Percentiles rank a stretch among this genome's conserved stretches.
Evolutionary conservation across 1,140 invertebrate genomes (phyloP).

Genomic region (Atta texana): DNA sequence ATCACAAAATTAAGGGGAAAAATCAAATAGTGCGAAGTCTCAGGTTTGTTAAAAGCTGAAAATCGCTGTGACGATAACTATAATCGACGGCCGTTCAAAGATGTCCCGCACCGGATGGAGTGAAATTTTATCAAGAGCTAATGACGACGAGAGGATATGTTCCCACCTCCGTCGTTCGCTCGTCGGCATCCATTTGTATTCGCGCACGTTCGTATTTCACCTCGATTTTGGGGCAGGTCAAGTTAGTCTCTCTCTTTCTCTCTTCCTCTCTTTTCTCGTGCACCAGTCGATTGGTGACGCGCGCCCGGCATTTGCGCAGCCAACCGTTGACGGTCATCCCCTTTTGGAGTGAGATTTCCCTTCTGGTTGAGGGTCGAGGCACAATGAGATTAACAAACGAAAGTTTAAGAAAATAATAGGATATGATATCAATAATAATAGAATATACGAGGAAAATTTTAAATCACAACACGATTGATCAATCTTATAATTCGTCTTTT

Average conservation of each 20-base stretch:
- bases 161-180: slow-evolving; percentile 35
- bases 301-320: slow-evolving; percentile 41
- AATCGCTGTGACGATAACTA: slow-evolving; percentile 15
- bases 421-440: slow-evolving; percentile 12
- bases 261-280: slow-evolving; percentile 15
- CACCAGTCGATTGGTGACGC: slow-evolving; percentile 36
- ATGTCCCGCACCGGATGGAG: slow-evolving; percentile 42
- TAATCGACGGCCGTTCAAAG: neutral
- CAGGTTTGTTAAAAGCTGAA: neutral
- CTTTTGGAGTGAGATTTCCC: slow-evolving; percentile 21
- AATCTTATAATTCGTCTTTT: neutral
- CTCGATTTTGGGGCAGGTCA: slow-evolving; percentile 64
- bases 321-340: slow-evolving; percentile 50
- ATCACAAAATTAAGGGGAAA: neutral
- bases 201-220: slow-evolving; percentile 25
- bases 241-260: slow-evolving; percentile 40
- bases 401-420: neutral
- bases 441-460: slow-evolving; percentile 2
- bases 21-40: neutral
- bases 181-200: slow-evolving; percentile 50
- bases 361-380: slow-evolving; percentile 16
- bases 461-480: neutral
- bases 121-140: slow-evolving; percentile 57
- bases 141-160: slow-evolving; percentile 37
- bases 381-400: slow-evolving; percentile 4